phyloP scores from a whole-genome alignment of 1,140 invertebrate species.

The Pseudomyrmex concolor region DNA sequence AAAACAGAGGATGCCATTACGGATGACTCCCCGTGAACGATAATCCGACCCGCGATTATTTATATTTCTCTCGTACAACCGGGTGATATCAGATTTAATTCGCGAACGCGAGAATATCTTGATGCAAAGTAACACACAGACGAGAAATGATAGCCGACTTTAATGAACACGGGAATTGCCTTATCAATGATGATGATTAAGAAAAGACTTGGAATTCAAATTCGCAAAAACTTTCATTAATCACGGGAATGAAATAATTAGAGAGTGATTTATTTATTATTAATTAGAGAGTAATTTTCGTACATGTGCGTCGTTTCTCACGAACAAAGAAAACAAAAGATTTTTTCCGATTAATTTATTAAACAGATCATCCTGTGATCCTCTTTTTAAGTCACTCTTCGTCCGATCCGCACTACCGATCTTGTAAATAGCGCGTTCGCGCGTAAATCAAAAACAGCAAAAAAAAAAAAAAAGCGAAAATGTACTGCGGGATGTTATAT shows the following conservation, averaged over 20 bases:
- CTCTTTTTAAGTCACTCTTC: no score
- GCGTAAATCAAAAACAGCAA: neutral
- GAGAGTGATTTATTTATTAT: no score
- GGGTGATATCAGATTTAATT: conserved; percentile 40
- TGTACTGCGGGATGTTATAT: neutral
- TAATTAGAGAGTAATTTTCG: neutral
- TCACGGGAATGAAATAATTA: no score
- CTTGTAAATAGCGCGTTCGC: no score
- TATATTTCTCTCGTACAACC: conserved; percentile 15
- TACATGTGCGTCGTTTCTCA: neutral
- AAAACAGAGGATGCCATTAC: conserved; percentile 66
- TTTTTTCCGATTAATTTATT: no score
- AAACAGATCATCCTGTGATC: no score
- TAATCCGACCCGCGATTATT: conserved; percentile 42
- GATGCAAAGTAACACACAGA: neutral
- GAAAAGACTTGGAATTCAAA: neutral
- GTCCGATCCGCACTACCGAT: no score
- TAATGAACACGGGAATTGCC: neutral
- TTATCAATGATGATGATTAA: neutral
- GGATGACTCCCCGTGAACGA: conserved; percentile 40
- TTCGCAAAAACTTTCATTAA: neutral
- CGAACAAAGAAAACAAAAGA: no score
- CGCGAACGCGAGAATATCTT: neutral
- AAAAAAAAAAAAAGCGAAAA: neutral
- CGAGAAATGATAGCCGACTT: neutral